Base-by-base conservation (phyloP, 2,797 vertebrate species). In the Merluccius polli region DNA sequence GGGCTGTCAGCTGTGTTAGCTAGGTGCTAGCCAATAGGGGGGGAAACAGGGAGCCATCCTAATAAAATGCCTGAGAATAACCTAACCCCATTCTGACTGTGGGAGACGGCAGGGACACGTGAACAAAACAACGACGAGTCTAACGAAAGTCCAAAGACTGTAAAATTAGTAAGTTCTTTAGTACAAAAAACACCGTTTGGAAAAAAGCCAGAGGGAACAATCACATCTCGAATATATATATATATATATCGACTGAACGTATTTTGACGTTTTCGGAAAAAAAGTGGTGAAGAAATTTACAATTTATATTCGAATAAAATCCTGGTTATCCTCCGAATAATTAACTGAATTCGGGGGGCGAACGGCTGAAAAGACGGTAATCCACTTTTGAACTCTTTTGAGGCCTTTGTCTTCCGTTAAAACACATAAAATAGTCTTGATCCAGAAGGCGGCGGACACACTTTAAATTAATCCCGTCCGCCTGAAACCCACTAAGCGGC, bases 91-190 rank as follows among this genome's bases (percentile, higher is more conserved):
- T 33, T 9, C 63, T 73, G 81, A 78, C 30, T 29, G 16, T 38
- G 72, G 76, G 71, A 71, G 77, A 71, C 24, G 79, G 82, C 83
- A 78, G 78, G 82, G 78, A 86, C 78, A 75, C 79, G 87, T 89
- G 88, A 91, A 89, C 86, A 87, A 84, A n/a, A 84, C 9, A 75
- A 77, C 79, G 78, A 84, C 80, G 15, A 72, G 67, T 77, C 79
- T 86, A 87, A 85, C 86, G 87, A 89, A 84, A 85, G 77, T 81
- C 83, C 79, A 74, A 72, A 81, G 79, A 73, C 35, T 78, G 75
- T 73, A 73, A 32, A 76, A 76, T 76, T 84, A 10, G 59, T 27
- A 27, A n/a, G n/a, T 65, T 65, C 59, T 12, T 24, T 59, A 59
- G 21, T 59, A 59, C 52, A 65, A 65, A 65, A 48, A 27, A 65